These are phyloP conservation scores for Halictus rubicundus DNA, from an alignment of 1,140 invertebrate species.

Conservation along the genomic window DNA sequence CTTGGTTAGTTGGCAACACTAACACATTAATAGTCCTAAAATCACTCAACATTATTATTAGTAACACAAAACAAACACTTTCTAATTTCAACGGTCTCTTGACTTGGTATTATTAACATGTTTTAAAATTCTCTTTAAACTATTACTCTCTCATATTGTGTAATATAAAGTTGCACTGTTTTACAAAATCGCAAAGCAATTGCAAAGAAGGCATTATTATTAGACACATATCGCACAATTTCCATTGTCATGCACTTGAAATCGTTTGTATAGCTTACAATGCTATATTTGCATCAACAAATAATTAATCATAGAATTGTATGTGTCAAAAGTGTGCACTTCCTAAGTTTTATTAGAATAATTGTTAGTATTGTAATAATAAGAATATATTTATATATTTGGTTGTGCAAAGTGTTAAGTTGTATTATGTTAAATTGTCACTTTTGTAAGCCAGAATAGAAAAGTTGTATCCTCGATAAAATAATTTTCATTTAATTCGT, in stretches of 20 bases:
- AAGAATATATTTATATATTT: background rate
- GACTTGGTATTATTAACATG: slow-evolving; percentile 28
- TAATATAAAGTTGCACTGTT: slow-evolving; percentile 12
- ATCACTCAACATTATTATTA: slow-evolving; percentile 79
- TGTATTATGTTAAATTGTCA: background rate
- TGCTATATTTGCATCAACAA: background rate
- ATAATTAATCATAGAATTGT: slow-evolving; percentile 28
- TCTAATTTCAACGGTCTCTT: slow-evolving; percentile 47
- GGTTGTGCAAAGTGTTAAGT: background rate
- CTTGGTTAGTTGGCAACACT: slow-evolving; percentile 79
- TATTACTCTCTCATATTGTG: slow-evolving; percentile 15
- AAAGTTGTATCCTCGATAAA: too few species aligned
- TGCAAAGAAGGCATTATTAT: slow-evolving; percentile 29
- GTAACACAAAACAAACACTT: slow-evolving; percentile 73
- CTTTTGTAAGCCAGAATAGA: too few species aligned
- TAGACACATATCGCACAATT: slow-evolving; percentile 37
- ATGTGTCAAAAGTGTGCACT: background rate
- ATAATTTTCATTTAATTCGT: too few species aligned
- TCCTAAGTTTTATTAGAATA: background rate
- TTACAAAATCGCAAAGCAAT: slow-evolving; percentile 53
- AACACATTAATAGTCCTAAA: slow-evolving; percentile 78
- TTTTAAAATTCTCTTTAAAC: slow-evolving; percentile 21
- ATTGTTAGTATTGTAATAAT: background rate
- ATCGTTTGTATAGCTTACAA: slow-evolving; percentile 1
- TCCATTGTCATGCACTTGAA: slow-evolving; percentile 58